Percentiles rank a stretch among this genome's conserved stretches.
Conservation (phyloP, 2,888 invertebrate genomes). For the Podabrus alpinus region DNA sequence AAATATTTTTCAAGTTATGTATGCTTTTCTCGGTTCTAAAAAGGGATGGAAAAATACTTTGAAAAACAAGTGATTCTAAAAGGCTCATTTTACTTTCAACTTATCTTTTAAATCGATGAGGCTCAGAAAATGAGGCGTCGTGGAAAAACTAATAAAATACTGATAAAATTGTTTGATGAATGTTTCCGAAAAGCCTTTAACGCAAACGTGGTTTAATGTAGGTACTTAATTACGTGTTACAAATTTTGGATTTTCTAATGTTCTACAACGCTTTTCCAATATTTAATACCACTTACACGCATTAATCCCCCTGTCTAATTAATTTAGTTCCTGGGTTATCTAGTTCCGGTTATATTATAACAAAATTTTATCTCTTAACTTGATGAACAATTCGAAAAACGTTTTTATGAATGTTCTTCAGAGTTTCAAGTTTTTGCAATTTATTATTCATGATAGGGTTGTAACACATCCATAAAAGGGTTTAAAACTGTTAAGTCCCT, state of each 20-base stretch:
- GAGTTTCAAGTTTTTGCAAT: neutral
- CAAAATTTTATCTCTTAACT: neutral
- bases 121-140: neutral
- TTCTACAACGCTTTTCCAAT: neutral
- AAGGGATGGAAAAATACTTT: neutral
- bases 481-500: neutral
- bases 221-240: neutral
- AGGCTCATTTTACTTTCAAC: slow-evolving; percentile 13
- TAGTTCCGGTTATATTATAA: neutral
- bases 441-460: neutral
- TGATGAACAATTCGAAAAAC: neutral
- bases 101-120: slow-evolving; percentile 5
- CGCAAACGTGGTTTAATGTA: neutral
- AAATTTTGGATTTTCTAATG: neutral
- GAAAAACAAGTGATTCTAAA: slow-evolving; percentile 6
- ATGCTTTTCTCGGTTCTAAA: neutral
- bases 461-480: neutral
- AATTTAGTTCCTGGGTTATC: neutral
- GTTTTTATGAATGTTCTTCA: neutral
- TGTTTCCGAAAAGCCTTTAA: neutral
- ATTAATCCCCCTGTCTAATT: neutral
- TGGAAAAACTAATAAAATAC: neutral
- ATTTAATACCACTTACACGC: neutral
- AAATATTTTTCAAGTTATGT: neutral
- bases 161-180: neutral